These are phyloP conservation scores for Halictus rubicundus DNA, from an alignment of 1,140 invertebrate genomes.

Conservation along the genomic window DNA sequence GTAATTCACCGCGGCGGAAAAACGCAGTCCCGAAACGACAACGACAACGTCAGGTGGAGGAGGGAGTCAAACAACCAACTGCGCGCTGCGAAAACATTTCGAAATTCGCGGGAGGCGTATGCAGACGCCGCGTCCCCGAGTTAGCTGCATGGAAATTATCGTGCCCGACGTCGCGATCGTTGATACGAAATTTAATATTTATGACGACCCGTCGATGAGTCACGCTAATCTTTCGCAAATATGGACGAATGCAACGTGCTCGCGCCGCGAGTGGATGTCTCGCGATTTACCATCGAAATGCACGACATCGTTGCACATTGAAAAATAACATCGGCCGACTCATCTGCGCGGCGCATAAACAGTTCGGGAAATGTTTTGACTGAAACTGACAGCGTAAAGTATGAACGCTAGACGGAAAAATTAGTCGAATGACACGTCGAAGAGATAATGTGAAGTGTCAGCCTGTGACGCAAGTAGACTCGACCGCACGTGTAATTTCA, in stretches of 20 bases:
- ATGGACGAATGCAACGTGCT: background rate
- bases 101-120: background rate
- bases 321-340: too few relatives aligned
- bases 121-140: background rate
- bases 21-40: background rate
- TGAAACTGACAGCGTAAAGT: too few relatives aligned
- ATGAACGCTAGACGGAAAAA: too few relatives aligned
- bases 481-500: too few relatives aligned
- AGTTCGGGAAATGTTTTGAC: too few relatives aligned
- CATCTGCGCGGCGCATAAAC: too few relatives aligned
- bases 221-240: slow-evolving; percentile 14
- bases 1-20: background rate
- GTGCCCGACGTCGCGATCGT: background rate
- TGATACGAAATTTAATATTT: slow-evolving; percentile 2
- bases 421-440: too few relatives aligned
- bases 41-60: too few relatives aligned
- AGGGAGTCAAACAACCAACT: slow-evolving; percentile 21
- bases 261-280: background rate
- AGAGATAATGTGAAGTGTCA: too few relatives aligned
- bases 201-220: slow-evolving; percentile 10
- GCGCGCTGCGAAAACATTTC: background rate
- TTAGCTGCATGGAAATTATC: slow-evolving; percentile 19
- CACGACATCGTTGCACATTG: background rate
- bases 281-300: background rate
- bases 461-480: too few relatives aligned